A percentile compares a stretch with the other conserved stretches of the same genome.
These are phyloP conservation scores for Probaryconus sp. DNA, from an alignment of 1,140 invertebrate species.

Conservation along the genomic window DNA sequence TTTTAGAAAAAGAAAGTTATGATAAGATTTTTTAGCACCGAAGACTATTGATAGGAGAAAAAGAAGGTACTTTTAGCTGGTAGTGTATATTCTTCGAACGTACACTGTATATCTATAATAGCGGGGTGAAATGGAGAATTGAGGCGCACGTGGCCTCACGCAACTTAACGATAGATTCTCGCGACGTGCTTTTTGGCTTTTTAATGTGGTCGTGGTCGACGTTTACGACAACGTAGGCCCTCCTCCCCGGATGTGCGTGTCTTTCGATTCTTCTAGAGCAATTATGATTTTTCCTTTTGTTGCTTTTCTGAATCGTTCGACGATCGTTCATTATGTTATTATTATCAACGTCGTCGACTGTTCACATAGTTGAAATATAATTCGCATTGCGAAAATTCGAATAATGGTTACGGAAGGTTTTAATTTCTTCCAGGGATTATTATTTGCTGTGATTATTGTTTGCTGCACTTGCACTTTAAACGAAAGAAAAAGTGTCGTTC, in stretches of 20 bases:
- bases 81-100: no score
- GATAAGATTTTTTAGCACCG: no score
- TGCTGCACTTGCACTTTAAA: conserved; percentile 4
- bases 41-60: no score
- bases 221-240: conserved; percentile 10
- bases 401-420: no score
- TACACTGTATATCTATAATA: no score
- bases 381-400: no score
- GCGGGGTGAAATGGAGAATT: conserved; percentile 67
- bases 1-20: no score
- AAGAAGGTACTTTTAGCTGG: no score
- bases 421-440: no score
- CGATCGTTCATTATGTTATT: conserved; percentile 29
- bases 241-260: conserved; percentile 29
- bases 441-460: conserved; percentile 12
- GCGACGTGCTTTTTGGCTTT: conserved; percentile 34
- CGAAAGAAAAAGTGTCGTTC: conserved; percentile 33
- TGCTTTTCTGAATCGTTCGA: conserved; percentile 34
- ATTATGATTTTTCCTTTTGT: conserved; percentile 18
- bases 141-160: conserved; percentile 68
- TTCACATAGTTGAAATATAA: neutral
- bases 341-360: neutral
- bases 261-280: no score
- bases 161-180: conserved; percentile 72
- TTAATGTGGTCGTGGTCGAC: no score